Evolutionary conservation across 1,140 invertebrate genomes (phyloP), one percentile per base, ranked within the genome.

Genomic region (Tetragonula clypearis): DNA sequence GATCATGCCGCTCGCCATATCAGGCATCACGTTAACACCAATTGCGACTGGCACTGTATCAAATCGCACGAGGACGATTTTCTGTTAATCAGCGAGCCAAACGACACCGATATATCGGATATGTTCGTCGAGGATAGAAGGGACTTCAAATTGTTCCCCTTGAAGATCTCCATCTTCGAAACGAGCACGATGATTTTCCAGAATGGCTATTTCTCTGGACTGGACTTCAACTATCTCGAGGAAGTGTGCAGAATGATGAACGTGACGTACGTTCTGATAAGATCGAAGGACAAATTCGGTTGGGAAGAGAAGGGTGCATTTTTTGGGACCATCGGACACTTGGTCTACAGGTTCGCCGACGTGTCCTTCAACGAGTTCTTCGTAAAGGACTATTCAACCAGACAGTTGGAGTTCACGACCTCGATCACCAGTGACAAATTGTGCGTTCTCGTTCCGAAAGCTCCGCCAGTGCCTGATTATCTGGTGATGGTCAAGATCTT

Each of bases 321-420:
- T 17, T 72, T 53, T 4, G 84, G 78, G 0, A 19, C 78, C 0
- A 3, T 87, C 2, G 82, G 72, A 8, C 77, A 87, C 0, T 17
- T 87, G 30, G 73, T 80, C 2, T 53, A 81, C 23, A 23, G 5
- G 0, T 58, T 53, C 8, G 53, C 73, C 0, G 82, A 87, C 23
- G 62, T 35, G 0, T 65, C 71, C 0, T 87, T 87, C 41, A 87
- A 87, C 60, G 73, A 87, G 4, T 85, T 86, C 56, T 86, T 86
- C 35, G 17, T 86, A 0, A 86, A 86, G 41, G 66, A 84, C 23
- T 86, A 86, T 23, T 1, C 14, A 8, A 74, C 82, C 53, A 69
- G 62, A 21, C 68, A 71, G 4, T 9, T 84, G 1, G 55, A 86
- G 8, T 73, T 78, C 49, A 75, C 85, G 0, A 56, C 55, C 3